A percentile compares a stretch with the other conserved stretches of the same genome.
Conservation (phyloP, 2,797 vertebrate genomes). For the Botia kubotai region DNA sequence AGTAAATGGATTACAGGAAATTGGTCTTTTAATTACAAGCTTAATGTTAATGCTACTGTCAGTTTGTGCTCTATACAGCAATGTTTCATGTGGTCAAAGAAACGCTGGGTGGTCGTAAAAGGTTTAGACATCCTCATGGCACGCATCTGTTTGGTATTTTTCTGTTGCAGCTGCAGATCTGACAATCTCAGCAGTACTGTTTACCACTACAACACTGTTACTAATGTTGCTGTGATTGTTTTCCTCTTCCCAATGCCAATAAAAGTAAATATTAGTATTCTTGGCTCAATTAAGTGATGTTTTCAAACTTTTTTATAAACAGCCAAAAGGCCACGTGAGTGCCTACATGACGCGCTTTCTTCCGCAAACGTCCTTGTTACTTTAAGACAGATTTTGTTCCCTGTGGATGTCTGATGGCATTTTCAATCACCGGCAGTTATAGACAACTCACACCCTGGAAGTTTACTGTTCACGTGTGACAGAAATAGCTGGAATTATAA, state of each 20-base stretch:
- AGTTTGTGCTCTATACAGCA: constrained; percentile 26
- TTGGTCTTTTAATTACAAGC: constrained; percentile 5
- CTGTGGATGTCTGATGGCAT: too few relatives aligned
- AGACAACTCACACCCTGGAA: too few relatives aligned
- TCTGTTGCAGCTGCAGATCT: constrained; percentile 69
- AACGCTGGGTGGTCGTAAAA: not conserved
- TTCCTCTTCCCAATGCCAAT: constrained; percentile 70
- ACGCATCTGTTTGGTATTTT: constrained; percentile 50
- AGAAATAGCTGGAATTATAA: too few relatives aligned
- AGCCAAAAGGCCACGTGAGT: too few relatives aligned
- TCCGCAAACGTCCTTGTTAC: too few relatives aligned
- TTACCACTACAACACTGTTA: constrained; percentile 69
- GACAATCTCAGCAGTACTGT: constrained; percentile 77
- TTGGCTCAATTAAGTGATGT: constrained; percentile 12
- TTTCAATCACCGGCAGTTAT: too few relatives aligned
- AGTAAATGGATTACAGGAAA: not conserved
- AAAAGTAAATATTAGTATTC: constrained; percentile 70
- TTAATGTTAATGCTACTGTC: constrained; percentile 2
- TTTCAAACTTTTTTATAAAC: not conserved
- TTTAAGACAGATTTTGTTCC: too few relatives aligned
- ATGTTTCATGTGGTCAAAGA: constrained; percentile 27
- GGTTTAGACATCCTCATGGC: not conserved
- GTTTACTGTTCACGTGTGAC: too few relatives aligned
- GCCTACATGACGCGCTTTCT: too few relatives aligned
- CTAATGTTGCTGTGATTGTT: constrained; percentile 72